These are phyloP conservation scores for Bovichtus diacanthus DNA, from an alignment of 2,797 vertebrate genomes.

Conservation along the genomic window DNA sequence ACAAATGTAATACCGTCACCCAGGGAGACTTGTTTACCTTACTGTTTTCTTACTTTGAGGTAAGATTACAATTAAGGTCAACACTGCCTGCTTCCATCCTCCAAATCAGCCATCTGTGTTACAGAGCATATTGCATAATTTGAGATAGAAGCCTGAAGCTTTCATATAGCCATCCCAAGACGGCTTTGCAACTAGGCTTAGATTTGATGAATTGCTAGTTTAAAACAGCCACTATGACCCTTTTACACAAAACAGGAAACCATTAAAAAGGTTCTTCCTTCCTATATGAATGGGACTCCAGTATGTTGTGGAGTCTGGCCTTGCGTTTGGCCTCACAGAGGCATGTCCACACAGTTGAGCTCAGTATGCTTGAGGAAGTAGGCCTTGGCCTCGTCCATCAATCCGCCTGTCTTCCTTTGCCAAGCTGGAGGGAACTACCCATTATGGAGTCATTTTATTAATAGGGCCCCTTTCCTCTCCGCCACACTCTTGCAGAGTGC, in stretches of 20 bases:
- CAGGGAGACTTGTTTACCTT: slow-evolving; percentile 52
- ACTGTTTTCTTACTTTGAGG: slow-evolving; percentile 36
- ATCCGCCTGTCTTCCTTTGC: slow-evolving; percentile 80
- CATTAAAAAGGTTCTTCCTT: slow-evolving; percentile 55
- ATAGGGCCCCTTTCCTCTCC: slow-evolving; percentile 82
- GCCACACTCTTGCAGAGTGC: slow-evolving; percentile 79
- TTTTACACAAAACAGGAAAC: slow-evolving; percentile 49
- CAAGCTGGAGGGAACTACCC: slow-evolving; percentile 82
- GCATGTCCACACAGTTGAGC: slow-evolving; percentile 74
- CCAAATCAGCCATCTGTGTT: slow-evolving; percentile 39
- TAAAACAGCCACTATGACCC: slow-evolving; percentile 43
- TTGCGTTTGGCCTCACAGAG: slow-evolving; percentile 64
- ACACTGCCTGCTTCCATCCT: slow-evolving; percentile 34
- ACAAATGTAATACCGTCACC: slow-evolving; percentile 48
- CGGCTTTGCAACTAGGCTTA: slow-evolving; percentile 2
- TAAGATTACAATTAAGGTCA: slow-evolving; percentile 51
- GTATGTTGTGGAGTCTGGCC: slow-evolving; percentile 54
- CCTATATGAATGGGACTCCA: slow-evolving; percentile 52
- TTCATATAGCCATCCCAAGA: slow-evolving; percentile 14
- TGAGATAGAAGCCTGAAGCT: not conserved
- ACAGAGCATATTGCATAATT: slow-evolving; percentile 25
- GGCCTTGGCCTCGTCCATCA: slow-evolving; percentile 82
- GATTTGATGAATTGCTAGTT: slow-evolving; percentile 29
- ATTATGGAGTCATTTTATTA: slow-evolving; percentile 86
- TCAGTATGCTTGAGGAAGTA: slow-evolving; percentile 78